Evolutionary conservation across 1,140 invertebrate genomes (phyloP).

Genomic region (Drosophila mauritiana): DNA sequence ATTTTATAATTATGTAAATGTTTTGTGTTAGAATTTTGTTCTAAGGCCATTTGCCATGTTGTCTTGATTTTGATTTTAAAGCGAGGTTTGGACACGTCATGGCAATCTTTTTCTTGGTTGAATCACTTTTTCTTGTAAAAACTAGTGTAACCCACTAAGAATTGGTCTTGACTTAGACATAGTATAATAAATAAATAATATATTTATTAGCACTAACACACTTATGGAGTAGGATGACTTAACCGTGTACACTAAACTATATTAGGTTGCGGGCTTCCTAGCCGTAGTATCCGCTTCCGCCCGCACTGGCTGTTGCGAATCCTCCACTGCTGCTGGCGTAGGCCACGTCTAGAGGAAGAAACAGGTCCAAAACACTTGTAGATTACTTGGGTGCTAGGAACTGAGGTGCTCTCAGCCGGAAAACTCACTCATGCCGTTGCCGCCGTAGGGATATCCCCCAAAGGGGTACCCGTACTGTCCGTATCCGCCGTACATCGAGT

Average conservation of each 20-base stretch:
- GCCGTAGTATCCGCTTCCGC: constrained; percentile 62
- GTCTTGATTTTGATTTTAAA: too few species aligned
- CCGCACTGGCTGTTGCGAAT: constrained; percentile 65
- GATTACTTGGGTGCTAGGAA: constrained; percentile 13
- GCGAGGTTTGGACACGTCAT: too few species aligned
- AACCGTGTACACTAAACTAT: constrained; percentile 40
- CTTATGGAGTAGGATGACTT: constrained; percentile 35
- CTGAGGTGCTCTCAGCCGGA: not conserved
- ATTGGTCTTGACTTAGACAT: not conserved
- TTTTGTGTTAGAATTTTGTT: too few species aligned
- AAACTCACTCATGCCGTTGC: constrained; percentile 74
- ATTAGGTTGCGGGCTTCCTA: constrained; percentile 28
- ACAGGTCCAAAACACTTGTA: constrained; percentile 79
- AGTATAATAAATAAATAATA: not conserved
- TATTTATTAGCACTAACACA: constrained; percentile 22
- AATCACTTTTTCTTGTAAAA: too few species aligned
- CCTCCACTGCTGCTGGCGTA: constrained; percentile 78
- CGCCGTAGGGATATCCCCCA: constrained; percentile 63
- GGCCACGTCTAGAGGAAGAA: constrained; percentile 72
- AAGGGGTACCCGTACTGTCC: constrained; percentile 62
- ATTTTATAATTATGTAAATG: too few species aligned
- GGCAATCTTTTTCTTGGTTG: too few species aligned
- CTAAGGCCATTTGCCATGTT: too few species aligned
- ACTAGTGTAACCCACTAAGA: not conserved
- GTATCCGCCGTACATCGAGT: constrained; percentile 45